Conservation (phyloP, 1,140 invertebrate genomes). For the Hirudo medicinalis region DNA sequence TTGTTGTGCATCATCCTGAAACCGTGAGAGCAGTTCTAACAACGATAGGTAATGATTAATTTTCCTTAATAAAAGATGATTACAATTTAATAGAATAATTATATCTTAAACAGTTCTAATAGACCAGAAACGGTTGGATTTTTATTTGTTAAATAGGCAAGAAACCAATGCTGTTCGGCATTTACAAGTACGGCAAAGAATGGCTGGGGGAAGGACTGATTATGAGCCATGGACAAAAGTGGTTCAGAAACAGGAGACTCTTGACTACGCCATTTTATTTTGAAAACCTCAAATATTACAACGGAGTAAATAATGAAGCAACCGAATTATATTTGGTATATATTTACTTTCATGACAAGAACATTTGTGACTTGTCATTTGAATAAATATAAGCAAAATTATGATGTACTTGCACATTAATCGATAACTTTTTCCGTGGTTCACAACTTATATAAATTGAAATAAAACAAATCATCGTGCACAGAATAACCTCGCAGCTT, state of each 20-base stretch:
- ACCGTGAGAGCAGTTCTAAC: conserved; percentile 10
- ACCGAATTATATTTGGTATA: conserved; percentile 23
- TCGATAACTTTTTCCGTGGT: background rate
- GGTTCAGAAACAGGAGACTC: conserved; percentile 63
- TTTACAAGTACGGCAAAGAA: conserved; percentile 26
- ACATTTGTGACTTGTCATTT: background rate
- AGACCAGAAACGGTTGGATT: too few species aligned
- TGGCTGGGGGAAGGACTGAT: conserved; percentile 34
- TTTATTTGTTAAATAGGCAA: too few species aligned
- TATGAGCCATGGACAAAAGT: conserved; percentile 51
- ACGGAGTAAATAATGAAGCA: conserved; percentile 56
- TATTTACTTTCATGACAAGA: background rate
- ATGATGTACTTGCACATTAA: background rate
- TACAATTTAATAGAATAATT: too few species aligned
- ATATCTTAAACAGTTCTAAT: too few species aligned
- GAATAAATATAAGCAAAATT: background rate
- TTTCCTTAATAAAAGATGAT: too few species aligned
- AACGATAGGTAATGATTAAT: background rate
- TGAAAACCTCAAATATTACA: conserved; percentile 66
- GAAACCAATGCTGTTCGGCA: conserved; percentile 27
- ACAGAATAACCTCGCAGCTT: conserved; percentile 4
- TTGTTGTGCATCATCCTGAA: conserved; percentile 14
- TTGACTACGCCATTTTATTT: conserved; percentile 82
- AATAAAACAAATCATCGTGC: background rate
- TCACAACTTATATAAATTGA: background rate